Base-by-base conservation (phyloP, 1,140 invertebrate species). In the Drosophila orosa region DNA sequence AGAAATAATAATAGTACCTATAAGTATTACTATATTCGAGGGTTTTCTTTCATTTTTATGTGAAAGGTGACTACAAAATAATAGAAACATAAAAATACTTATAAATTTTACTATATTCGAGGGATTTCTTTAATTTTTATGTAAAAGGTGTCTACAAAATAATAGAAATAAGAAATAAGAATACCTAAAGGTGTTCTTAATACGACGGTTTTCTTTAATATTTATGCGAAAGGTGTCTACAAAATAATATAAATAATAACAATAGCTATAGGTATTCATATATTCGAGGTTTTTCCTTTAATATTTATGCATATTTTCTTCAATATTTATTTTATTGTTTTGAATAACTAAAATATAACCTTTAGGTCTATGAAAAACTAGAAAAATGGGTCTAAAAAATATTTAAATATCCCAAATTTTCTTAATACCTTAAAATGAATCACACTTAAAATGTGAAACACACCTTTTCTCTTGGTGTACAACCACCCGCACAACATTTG, bases 401-500 rank as follows among this genome's bases (percentile, higher is more conserved):
- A 17, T 3, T 17, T 17, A 3, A 19, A 40, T 10, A 17, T n/a
- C n/a, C n/a, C n/a, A n/a, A n/a, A n/a, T n/a, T 40, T 9, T 9
- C 3, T 9, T 3, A 0, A 9, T 40, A 40, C 3, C 3, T 39
- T 39, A 17, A 17, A 8, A 40, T 40, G 10, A 19, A 2, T 40
- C 1, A 4, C 1, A 44, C 15, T 44, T 24, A 0, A 42, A 29
- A 8, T 29, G 9, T 7, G 9, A 2, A 8, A 3, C 17, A 12
- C 44, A 9, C 13, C 8, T n/a, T 48, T 68, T 68, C 6, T 29
- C 24, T 10, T 35, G 8, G 17, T 68, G 65, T 35, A 29, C 7
- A n/a, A n/a, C 19, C 50, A 35, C 61, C 8, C 35, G 45, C 35
- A 19, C 60, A 52, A 68, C 25, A 68, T 66, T 68, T 13, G 5